Conservation (phyloP, 2,797 vertebrate species). For the Liparis tanakae region DNA sequence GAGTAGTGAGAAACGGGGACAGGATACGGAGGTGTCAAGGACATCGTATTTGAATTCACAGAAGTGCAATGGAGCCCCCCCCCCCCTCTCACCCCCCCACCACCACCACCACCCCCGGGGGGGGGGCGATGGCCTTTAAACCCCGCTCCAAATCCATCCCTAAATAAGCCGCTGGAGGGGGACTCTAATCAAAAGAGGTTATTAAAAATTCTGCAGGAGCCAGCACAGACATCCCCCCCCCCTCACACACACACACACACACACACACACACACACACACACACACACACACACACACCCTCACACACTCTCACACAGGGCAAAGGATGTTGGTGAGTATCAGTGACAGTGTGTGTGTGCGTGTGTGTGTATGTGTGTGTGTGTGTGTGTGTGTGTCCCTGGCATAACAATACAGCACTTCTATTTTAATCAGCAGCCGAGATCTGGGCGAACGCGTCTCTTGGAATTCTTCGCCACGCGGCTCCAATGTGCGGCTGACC, state of each 20-base stretch:
- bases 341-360: conserved; percentile 42
- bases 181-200: conserved; percentile 85
- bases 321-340: conserved; percentile 4
- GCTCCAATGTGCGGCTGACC: conserved; percentile 64
- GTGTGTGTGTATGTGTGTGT: conserved; percentile 28
- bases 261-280: conserved; percentile 14
- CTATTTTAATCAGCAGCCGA: conserved; percentile 76
- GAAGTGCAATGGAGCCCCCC: conserved; percentile 78
- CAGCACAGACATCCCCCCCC: conserved; percentile 48
- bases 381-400: conserved; percentile 49
- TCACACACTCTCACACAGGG: background rate
- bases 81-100: no score
- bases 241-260: conserved; percentile 31
- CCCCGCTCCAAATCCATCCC: conserved; percentile 85
- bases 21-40: conserved; percentile 88
- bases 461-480: conserved; percentile 73
- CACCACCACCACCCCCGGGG: conserved; percentile 56
- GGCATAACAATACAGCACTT: conserved; percentile 73
- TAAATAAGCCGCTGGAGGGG: conserved; percentile 83
- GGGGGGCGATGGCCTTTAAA: conserved; percentile 84
- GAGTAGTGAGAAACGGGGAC: conserved; percentile 87
- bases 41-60: conserved; percentile 84
- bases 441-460: conserved; percentile 76
- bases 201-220: conserved; percentile 82
- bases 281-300: conserved; percentile 27